Percentiles rank a stretch among this genome's conserved stretches.
These are phyloP conservation scores for Lycia hirtaria DNA, from an alignment of 2,888 invertebrate species.

Conservation along the genomic window DNA sequence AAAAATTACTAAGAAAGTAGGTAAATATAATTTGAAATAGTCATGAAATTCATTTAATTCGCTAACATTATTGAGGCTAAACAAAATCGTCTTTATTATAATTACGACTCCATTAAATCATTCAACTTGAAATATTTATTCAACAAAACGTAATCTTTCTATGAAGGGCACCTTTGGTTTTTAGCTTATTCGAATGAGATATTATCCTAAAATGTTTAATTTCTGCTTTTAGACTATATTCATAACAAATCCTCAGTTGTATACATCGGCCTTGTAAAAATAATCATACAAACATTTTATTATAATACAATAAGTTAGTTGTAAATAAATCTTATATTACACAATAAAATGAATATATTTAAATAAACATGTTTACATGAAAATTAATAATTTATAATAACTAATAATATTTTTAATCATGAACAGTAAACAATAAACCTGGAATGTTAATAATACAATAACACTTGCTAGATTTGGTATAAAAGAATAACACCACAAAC, in stretches of 20 bases:
- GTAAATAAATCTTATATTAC: slow-evolving; percentile 84
- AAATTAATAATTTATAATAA: slow-evolving; percentile 67
- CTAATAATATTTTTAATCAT: slow-evolving; percentile 69
- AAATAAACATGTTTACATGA: slow-evolving; percentile 75
- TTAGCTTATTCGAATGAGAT: slow-evolving; percentile 89
- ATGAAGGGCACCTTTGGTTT: slow-evolving; percentile 95
- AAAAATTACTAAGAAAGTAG: slow-evolving; percentile 82
- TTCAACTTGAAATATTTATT: slow-evolving; percentile 83
- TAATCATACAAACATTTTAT: slow-evolving; percentile 70
- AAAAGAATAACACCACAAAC: slow-evolving; percentile 72
- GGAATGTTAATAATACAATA: slow-evolving; percentile 83
- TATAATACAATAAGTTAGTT: slow-evolving; percentile 77
- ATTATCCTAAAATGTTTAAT: slow-evolving; percentile 82
- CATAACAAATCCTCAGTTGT: slow-evolving; percentile 78
- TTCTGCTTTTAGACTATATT: slow-evolving; percentile 80
- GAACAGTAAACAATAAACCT: slow-evolving; percentile 78
- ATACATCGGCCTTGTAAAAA: slow-evolving; percentile 78
- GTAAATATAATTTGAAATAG: slow-evolving; percentile 86
- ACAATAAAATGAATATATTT: slow-evolving; percentile 75
- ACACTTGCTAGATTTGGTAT: slow-evolving; percentile 81
- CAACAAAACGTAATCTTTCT: slow-evolving; percentile 85
- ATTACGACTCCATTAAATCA: slow-evolving; percentile 82
- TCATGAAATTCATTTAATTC: slow-evolving; percentile 81
- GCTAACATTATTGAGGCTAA: slow-evolving; percentile 82
- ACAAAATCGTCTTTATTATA: slow-evolving; percentile 81